Conservation (phyloP, 2,888 invertebrate species). For the Branchipolynoe longqiensis region DNA sequence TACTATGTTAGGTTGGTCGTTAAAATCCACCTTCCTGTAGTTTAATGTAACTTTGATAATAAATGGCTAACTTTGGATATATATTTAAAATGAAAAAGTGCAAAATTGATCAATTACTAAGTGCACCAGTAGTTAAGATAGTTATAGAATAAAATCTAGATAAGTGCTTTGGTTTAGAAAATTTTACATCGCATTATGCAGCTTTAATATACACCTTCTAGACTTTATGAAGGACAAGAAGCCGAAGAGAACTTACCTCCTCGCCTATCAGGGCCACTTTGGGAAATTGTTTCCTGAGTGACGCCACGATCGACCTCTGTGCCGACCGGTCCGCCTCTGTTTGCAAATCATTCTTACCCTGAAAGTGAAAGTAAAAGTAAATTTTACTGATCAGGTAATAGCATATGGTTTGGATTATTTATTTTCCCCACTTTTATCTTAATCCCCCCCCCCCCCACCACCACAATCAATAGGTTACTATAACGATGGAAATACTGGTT, state of each 20-base stretch:
- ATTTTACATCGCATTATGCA: neutral
- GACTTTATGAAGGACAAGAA: neutral
- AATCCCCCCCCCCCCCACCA: neutral
- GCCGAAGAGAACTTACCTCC: constrained; percentile 82
- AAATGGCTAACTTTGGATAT: too few relatives aligned
- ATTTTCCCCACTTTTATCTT: neutral
- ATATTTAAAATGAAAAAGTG: too few relatives aligned
- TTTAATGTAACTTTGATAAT: too few relatives aligned
- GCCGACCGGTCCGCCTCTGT: constrained; percentile 98
- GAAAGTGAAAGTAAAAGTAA: constrained; percentile 54
- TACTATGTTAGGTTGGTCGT: too few relatives aligned
- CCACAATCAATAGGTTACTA: too few relatives aligned
- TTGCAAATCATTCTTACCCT: constrained; percentile 96
- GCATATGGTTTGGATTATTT: neutral
- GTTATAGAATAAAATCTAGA: too few relatives aligned
- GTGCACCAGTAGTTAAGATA: too few relatives aligned
- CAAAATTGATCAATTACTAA: too few relatives aligned
- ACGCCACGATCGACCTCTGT: constrained; percentile 95
- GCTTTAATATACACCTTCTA: neutral
- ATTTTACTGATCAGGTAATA: constrained; percentile 1
- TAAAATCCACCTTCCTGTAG: too few relatives aligned
- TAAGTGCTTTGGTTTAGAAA: too few relatives aligned
- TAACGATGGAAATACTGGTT: too few relatives aligned
- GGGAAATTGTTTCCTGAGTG: constrained; percentile 92
- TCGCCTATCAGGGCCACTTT: constrained; percentile 87